Evolutionary conservation across 1,140 invertebrate species (phyloP).

Genomic region (Venturia canescens): DNA sequence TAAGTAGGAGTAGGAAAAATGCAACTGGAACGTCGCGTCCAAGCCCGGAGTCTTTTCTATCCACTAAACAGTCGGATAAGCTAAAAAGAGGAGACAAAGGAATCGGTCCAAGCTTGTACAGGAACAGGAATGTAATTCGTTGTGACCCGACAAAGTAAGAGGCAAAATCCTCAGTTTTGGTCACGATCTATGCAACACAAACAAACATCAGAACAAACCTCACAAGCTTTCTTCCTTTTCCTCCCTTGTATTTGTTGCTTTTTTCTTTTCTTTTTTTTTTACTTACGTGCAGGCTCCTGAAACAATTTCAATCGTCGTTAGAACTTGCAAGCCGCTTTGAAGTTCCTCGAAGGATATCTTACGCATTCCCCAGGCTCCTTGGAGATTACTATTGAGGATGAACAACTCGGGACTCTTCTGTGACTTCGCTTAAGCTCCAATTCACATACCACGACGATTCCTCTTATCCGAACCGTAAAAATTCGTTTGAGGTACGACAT

Average conservation of each 20-base stretch:
- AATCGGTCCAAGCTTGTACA: neutral
- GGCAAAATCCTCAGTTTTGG: neutral
- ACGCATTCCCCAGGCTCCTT: slow-evolving; percentile 58
- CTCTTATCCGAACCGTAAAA: neutral
- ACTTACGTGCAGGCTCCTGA: slow-evolving; percentile 53
- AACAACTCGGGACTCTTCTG: neutral
- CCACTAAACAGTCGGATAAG: neutral
- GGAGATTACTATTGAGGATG: slow-evolving; percentile 29
- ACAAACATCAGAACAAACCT: no score
- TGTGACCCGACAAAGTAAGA: neutral
- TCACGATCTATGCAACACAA: neutral
- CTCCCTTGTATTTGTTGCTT: neutral
- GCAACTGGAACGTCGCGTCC: slow-evolving; percentile 29
- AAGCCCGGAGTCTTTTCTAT: neutral
- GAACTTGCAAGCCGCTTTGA: slow-evolving; percentile 62
- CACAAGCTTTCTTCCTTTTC: no score
- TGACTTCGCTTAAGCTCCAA: neutral
- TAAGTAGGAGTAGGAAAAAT: slow-evolving; percentile 10
- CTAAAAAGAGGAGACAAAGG: neutral
- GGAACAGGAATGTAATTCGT: neutral
- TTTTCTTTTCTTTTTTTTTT: slow-evolving; percentile 26
- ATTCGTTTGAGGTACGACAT: neutral
- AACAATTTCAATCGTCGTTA: slow-evolving; percentile 71
- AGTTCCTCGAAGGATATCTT: slow-evolving; percentile 66
- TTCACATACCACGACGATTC: slow-evolving; percentile 7